Evolutionary conservation across 2,797 vertebrate genomes (phyloP).

Genomic region (Dipus sagitta): DNA sequence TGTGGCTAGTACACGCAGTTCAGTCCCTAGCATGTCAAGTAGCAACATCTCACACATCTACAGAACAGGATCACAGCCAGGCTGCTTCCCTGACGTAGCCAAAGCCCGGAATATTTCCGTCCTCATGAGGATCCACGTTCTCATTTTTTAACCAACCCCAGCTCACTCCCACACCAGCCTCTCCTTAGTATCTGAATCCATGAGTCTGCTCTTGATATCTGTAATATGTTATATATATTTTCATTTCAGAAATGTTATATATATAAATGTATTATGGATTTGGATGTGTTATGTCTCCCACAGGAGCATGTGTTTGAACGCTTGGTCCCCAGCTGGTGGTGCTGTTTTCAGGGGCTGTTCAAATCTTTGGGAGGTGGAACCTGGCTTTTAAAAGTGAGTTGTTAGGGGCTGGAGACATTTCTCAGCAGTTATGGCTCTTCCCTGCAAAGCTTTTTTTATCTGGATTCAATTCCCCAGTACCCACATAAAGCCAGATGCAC

Average conservation of each 20-base stretch:
- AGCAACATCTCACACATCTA: background rate
- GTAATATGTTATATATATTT: background rate
- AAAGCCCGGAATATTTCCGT: background rate
- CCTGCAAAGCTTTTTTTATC: too few relatives aligned
- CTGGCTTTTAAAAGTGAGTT: background rate
- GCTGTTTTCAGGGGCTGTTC: background rate
- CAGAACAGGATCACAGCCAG: background rate
- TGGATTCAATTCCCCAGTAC: too few relatives aligned
- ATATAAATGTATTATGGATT: background rate
- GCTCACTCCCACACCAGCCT: background rate
- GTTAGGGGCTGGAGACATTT: background rate
- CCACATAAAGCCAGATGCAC: too few relatives aligned
- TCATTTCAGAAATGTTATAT: background rate
- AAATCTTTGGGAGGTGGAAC: too few relatives aligned
- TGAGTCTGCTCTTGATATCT: background rate
- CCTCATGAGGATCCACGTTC: background rate
- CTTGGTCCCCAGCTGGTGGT: background rate
- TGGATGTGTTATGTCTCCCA: background rate
- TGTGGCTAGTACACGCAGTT: background rate
- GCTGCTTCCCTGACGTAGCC: too few relatives aligned
- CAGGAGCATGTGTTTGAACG: background rate
- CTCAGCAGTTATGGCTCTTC: too few relatives aligned
- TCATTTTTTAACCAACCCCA: background rate
- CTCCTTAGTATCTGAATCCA: background rate
- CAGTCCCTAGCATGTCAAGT: background rate